phyloP scores from a whole-genome alignment of 2,888 invertebrate genomes.

The Caenorhabditis angaria region DNA sequence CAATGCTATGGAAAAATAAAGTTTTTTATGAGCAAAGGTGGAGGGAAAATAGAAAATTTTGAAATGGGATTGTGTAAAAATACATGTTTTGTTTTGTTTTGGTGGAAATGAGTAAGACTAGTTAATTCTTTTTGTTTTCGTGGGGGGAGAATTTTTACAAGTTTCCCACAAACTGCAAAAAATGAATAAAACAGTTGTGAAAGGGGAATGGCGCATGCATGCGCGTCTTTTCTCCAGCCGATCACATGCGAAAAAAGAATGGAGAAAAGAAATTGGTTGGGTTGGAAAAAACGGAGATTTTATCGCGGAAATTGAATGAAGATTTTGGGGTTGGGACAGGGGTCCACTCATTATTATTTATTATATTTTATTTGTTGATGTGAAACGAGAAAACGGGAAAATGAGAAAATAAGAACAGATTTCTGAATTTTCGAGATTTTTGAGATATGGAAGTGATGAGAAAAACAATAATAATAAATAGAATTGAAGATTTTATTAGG shows the following conservation, averaged over 20 bases:
- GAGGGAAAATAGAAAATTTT: not conserved
- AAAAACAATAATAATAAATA: not conserved
- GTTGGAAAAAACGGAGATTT: not conserved
- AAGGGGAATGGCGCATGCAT: not conserved
- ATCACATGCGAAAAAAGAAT: not conserved
- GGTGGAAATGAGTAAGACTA: not conserved
- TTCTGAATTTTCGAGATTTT: conserved; percentile 6
- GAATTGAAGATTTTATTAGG: too few species aligned
- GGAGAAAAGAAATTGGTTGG: not conserved
- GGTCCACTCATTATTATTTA: not conserved
- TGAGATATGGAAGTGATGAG: not conserved
- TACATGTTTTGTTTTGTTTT: not conserved
- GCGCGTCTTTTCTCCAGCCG: not conserved
- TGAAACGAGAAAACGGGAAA: not conserved
- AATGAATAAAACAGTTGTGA: not conserved
- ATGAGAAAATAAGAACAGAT: conserved; percentile 12
- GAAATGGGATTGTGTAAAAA: not conserved
- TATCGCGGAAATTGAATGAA: not conserved
- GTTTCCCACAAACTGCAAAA: not conserved
- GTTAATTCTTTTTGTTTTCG: not conserved
- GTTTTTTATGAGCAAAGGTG: not conserved
- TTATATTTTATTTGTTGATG: conserved; percentile 2
- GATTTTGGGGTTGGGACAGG: not conserved
- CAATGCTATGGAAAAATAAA: not conserved
- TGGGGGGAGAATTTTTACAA: too few species aligned